Conservation (phyloP, 1,140 invertebrate species). For the Nasonia longicornis region DNA sequence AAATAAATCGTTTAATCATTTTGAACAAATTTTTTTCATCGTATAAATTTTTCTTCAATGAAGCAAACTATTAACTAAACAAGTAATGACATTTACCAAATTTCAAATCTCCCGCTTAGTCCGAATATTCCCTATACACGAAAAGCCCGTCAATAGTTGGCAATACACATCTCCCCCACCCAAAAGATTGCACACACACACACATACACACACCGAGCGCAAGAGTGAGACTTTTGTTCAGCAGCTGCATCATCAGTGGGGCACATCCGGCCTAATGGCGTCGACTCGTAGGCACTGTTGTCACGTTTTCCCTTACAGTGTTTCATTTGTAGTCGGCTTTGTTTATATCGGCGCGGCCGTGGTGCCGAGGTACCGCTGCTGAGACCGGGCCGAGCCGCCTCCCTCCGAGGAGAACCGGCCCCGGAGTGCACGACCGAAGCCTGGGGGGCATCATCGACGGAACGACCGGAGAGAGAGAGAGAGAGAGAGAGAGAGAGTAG, state of each 20-base stretch:
- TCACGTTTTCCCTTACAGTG: constrained; percentile 69
- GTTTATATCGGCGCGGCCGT: constrained; percentile 58
- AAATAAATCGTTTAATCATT: not conserved
- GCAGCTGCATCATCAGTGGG: constrained; percentile 39
- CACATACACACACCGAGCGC: too few species aligned
- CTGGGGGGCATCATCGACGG: not conserved
- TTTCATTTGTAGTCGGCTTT: constrained; percentile 67
- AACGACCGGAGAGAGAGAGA: not conserved
- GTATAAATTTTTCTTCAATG: too few species aligned
- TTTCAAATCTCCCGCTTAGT: too few species aligned
- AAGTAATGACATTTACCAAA: too few species aligned
- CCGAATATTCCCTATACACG: too few species aligned
- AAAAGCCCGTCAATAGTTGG: too few species aligned
- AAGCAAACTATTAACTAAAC: too few species aligned
- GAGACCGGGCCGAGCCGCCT: not conserved
- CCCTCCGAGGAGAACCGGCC: not conserved
- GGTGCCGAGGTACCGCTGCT: not conserved
- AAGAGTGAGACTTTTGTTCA: not conserved
- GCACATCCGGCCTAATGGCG: constrained; percentile 66
- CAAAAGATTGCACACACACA: too few species aligned
- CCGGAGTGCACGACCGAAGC: not conserved
- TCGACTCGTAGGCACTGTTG: constrained; percentile 66
- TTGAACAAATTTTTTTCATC: too few species aligned
- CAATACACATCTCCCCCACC: too few species aligned
- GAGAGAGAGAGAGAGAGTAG: not conserved